Conservation (phyloP, 2,113 vertebrate genomes). For the Cephalopholis sonnerati region DNA sequence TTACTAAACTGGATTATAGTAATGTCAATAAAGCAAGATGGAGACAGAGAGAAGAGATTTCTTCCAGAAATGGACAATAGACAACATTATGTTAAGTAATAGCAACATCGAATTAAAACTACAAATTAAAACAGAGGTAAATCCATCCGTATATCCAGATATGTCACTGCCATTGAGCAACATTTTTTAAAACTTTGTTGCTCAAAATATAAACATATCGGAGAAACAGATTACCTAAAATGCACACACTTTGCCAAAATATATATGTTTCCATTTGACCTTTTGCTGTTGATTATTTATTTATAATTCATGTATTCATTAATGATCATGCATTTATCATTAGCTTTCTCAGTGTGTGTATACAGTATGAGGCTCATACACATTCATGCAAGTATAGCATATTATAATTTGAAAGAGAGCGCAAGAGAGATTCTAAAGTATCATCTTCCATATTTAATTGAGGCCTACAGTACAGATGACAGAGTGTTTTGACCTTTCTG, state of each 20-base stretch:
- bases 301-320: background rate
- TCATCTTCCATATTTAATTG: conserved; percentile 57
- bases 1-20: background rate
- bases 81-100: no score
- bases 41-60: background rate
- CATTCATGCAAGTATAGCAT: conserved; percentile 15
- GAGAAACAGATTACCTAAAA: background rate
- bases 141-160: background rate
- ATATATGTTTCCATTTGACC: background rate
- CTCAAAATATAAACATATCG: background rate
- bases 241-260: background rate
- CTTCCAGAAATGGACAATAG: no score
- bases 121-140: no score
- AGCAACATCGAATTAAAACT: no score
- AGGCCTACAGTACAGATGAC: conserved; percentile 52
- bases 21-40: background rate
- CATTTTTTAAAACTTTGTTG: background rate
- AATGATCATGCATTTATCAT: background rate
- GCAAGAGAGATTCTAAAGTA: conserved; percentile 34
- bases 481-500: conserved; percentile 72
- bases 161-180: background rate
- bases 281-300: background rate
- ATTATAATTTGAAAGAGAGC: conserved; percentile 35
- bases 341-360: background rate
- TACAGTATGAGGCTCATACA: conserved; percentile 4